Percentiles rank a stretch among this genome's conserved stretches.
These are phyloP conservation scores for Euschistus heros DNA, from an alignment of 1,140 invertebrate species.

Conservation along the genomic window DNA sequence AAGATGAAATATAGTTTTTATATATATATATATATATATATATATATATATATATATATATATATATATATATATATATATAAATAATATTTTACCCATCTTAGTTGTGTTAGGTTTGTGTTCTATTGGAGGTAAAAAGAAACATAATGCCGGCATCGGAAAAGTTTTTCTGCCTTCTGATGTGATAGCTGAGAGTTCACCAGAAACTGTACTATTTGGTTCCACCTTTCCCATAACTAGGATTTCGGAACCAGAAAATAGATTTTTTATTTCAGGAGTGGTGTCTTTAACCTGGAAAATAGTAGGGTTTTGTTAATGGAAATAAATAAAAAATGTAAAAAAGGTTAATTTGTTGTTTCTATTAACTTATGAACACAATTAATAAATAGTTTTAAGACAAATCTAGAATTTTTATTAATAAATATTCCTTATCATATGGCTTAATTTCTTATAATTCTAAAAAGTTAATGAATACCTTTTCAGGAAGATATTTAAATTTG, in stretches of 20 bases:
- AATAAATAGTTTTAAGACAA: neutral
- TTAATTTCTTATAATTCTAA: no score
- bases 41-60: no score
- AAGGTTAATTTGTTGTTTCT: neutral
- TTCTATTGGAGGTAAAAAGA: neutral
- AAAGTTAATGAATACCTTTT: conserved; percentile 34
- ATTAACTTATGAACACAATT: no score
- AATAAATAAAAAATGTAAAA: neutral
- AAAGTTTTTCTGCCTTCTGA: neutral
- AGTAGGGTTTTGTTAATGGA: no score
- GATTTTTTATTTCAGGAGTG: neutral
- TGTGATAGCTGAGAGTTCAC: neutral
- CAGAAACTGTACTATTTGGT: neutral
- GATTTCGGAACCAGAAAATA: neutral
- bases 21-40: no score
- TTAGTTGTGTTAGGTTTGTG: no score
- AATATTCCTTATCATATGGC: no score
- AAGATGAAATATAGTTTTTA: no score
- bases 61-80: no score
- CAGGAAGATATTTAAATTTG: conserved; percentile 49
- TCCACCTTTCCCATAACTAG: neutral
- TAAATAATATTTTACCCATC: no score
- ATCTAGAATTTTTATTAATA: no score
- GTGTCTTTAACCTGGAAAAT: neutral
- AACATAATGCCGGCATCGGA: neutral